Percentiles rank a stretch among this genome's conserved stretches.
These are phyloP conservation scores for Elegia similella DNA, from an alignment of 2,888 invertebrate genomes.

Conservation along the genomic window DNA sequence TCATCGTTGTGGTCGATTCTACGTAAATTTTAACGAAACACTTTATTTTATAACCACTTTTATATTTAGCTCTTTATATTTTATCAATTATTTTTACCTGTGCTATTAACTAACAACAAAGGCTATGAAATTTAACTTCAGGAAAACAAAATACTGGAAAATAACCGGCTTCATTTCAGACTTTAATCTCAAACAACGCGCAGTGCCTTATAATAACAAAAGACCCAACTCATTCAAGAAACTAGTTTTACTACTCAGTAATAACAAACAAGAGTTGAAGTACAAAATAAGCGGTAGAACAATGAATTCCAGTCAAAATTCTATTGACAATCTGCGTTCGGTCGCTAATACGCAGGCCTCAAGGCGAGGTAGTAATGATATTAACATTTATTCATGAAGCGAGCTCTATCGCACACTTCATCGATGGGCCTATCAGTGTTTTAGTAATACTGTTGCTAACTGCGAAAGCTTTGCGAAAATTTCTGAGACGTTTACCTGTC, in stretches of 20 bases:
- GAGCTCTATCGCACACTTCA: conserved; percentile 2
- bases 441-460: conserved; percentile 5
- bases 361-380: conserved; percentile 11
- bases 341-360: background rate
- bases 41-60: too few relatives aligned
- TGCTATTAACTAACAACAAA: too few relatives aligned
- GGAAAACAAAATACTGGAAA: too few relatives aligned
- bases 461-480: background rate
- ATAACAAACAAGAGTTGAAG: conserved; percentile 8
- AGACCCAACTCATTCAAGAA: conserved; percentile 4
- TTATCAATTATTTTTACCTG: too few relatives aligned
- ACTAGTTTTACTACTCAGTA: conserved; percentile 5
- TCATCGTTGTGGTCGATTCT: too few relatives aligned
- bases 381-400: conserved; percentile 16
- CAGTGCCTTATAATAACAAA: background rate
- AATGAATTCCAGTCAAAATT: background rate
- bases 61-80: too few relatives aligned
- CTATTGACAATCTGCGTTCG: conserved; percentile 4
- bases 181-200: background rate
- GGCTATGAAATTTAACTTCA: too few relatives aligned
- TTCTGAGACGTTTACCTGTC: background rate
- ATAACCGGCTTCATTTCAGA: background rate
- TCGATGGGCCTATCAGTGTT: background rate
- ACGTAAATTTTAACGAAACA: too few relatives aligned
- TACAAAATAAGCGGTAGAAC: background rate